Evolutionary conservation across 2,797 vertebrate species (phyloP).

Genomic region (Rhinichthys osculus): DNA sequence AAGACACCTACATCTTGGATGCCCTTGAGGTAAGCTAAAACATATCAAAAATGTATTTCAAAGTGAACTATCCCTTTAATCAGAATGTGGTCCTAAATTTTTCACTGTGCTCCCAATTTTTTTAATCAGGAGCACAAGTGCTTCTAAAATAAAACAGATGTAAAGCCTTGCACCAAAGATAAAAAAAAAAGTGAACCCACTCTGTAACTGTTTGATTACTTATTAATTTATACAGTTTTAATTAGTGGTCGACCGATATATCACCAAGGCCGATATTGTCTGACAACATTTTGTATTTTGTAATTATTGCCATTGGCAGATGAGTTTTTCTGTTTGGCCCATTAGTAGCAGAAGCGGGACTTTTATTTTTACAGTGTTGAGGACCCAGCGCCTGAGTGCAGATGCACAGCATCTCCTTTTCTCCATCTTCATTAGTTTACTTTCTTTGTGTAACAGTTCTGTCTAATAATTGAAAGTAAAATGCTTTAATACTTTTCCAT

Average conservation of each 20-base stretch:
- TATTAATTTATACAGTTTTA: not conserved
- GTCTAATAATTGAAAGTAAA: not conserved
- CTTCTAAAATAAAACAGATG: not conserved
- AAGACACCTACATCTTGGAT: too few species aligned
- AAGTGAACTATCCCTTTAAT: not conserved
- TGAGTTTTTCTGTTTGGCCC: not conserved
- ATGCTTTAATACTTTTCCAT: not conserved
- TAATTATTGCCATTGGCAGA: not conserved
- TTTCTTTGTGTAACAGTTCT: not conserved
- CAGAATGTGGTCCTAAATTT: not conserved
- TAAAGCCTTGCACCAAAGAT: not conserved
- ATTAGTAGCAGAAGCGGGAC: not conserved
- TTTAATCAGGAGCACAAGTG: not conserved
- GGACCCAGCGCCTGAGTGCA: too few species aligned
- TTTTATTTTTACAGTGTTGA: not conserved
- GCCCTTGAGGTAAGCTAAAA: too few species aligned
- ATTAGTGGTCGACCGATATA: not conserved
- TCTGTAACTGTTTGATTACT: not conserved
- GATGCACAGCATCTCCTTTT: not conserved
- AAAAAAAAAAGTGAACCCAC: not conserved
- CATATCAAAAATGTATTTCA: too few species aligned
- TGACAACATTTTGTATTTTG: not conserved
- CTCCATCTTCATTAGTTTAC: not conserved
- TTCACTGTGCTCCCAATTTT: not conserved
- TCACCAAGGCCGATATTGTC: not conserved